Evolutionary conservation across 2,797 vertebrate species (phyloP), one percentile per base, ranked within the genome.

Genomic region (Mycteria americana): DNA sequence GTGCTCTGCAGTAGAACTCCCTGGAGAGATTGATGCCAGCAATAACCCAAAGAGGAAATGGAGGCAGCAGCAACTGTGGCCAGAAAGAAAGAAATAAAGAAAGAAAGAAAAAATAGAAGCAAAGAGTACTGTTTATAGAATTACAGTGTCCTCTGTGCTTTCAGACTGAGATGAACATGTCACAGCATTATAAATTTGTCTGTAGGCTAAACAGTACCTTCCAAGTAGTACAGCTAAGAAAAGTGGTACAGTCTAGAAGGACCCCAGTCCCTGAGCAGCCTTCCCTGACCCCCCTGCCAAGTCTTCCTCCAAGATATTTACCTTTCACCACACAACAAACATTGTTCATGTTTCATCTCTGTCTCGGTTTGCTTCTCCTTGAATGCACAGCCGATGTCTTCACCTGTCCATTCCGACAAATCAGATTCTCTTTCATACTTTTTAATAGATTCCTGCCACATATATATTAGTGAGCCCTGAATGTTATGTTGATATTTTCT

Each of bases 31-130:
- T 95, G 94, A 96, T 92, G 80, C 60, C 78, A 89, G 45, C 85
- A 96, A 95, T 97, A 95, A 96, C 69, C 51, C 25, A 79, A 83
- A 85, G 57, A 96, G 79, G 84, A 98, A 97, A 95, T 62, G 70
- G 84, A 96, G 88, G 64, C 65, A 91, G 76, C 74, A 92, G 59
- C 17, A 92, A 77, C 64, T 86, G 50, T 87, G 41, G 63, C 27
- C 22, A 87, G 65, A 91, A 96, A 70, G 23, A 51, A 85, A 62
- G 41, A 45, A 94, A 45, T 35, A 43, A 94, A 85, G 84, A 93
- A 59, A 18, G 10, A 59, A 70, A 94, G 46, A 88, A 59, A 24
- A 62, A 41, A 68, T 37, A 92, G 81, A 94, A 93, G 35, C 18
- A 92, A 92, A 86, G 7, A 80, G 68, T 30, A 89, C 63, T 92